phyloP scores from a whole-genome alignment of 2,113 vertebrate genomes.

The Entomyzon cyanotis region DNA sequence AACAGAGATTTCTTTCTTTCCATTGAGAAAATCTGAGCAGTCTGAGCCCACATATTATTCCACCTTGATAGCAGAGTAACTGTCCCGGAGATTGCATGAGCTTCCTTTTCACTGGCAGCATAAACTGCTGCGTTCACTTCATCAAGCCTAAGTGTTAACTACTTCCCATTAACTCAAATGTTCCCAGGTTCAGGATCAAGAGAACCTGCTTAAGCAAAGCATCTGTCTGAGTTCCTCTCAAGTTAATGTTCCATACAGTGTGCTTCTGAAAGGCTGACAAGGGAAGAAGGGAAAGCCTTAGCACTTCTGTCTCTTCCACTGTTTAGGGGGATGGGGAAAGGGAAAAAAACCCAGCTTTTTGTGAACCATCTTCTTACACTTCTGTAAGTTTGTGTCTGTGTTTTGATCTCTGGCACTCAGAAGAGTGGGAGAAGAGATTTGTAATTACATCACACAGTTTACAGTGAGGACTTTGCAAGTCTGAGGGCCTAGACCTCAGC shows the following conservation, averaged over 20 bases:
- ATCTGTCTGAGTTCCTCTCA: not conserved
- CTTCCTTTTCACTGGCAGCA: not conserved
- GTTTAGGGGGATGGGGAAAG: not conserved
- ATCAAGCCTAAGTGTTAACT: slow-evolving; percentile 37
- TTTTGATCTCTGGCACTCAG: not conserved
- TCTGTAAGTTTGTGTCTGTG: not conserved
- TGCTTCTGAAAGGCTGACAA: not conserved
- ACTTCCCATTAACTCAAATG: slow-evolving; percentile 40
- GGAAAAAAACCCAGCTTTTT: accelerated
- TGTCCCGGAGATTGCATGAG: not conserved
- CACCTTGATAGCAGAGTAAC: not conserved
- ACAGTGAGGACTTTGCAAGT: not conserved
- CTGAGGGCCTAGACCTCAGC: not conserved
- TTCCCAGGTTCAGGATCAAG: slow-evolving; percentile 55
- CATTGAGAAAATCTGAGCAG: not conserved
- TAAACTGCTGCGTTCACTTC: slow-evolving; percentile 13
- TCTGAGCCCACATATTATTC: not conserved
- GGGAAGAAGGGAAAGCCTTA: not conserved
- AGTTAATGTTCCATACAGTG: slow-evolving; percentile 7
- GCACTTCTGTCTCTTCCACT: not conserved
- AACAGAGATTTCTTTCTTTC: not conserved
- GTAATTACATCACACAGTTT: not conserved
- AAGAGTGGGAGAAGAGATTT: not conserved
- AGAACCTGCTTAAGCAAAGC: slow-evolving; percentile 29
- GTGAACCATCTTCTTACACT: not conserved